Conservation (phyloP, 2,113 vertebrate genomes). For the Progne subis region DNA sequence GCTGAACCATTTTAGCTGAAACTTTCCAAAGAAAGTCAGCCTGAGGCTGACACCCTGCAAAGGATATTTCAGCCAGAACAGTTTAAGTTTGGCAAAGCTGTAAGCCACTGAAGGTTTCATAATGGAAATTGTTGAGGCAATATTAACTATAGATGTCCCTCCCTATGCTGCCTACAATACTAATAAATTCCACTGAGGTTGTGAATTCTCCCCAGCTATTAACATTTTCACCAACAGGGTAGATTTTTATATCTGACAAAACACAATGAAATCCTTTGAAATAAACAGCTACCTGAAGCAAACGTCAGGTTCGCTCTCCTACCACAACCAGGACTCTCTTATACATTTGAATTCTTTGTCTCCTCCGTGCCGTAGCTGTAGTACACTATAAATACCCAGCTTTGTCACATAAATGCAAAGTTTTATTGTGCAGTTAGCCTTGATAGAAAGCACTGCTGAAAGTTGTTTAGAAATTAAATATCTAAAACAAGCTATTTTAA, state of each 20-base stretch:
- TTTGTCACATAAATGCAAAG: conserved; percentile 80
- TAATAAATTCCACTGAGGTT: conserved; percentile 54
- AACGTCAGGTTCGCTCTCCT: neutral
- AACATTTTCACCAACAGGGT: conserved; percentile 16
- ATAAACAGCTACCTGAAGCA: conserved; percentile 62
- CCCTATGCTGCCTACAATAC: conserved; percentile 48
- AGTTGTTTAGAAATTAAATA: conserved; percentile 87
- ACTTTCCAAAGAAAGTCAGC: conserved; percentile 68
- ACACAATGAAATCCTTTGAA: conserved; percentile 51
- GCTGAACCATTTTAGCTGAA: conserved; percentile 58
- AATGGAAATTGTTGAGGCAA: conserved; percentile 69
- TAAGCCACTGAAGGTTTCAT: conserved; percentile 66
- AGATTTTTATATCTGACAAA: conserved; percentile 48
- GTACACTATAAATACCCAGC: conserved; percentile 73
- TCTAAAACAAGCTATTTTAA: conserved; percentile 85
- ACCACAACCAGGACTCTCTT: conserved; percentile 32
- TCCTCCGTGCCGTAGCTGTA: conserved; percentile 43
- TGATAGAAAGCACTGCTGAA: conserved; percentile 83
- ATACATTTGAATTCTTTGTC: conserved; percentile 73
- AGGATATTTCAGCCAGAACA: conserved; percentile 65
- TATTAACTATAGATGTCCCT: conserved; percentile 62
- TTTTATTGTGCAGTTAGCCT: conserved; percentile 84
- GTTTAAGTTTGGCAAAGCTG: conserved; percentile 67
- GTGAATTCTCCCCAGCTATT: conserved; percentile 55
- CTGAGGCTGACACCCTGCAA: conserved; percentile 62